phyloP scores from a whole-genome alignment of 2,797 vertebrate genomes.

The Oreortyx pictus region DNA sequence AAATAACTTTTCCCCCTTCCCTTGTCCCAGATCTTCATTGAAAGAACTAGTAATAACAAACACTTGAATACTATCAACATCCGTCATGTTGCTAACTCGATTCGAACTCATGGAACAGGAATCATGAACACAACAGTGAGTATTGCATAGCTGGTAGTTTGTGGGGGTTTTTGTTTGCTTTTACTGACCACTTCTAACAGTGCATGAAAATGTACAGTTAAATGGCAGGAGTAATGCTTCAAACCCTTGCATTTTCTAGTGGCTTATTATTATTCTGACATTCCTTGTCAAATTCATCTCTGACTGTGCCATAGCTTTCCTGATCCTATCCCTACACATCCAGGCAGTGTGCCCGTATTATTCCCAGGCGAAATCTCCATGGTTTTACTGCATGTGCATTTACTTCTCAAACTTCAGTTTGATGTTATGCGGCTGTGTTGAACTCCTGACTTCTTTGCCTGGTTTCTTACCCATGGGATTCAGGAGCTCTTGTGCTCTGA shows the following conservation, averaged over 20 bases:
- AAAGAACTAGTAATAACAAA: conserved; percentile 98
- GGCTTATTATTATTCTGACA: background rate
- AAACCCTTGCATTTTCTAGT: background rate
- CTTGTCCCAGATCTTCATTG: conserved; percentile 91
- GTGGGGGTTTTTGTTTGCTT: background rate
- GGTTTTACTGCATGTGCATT: background rate
- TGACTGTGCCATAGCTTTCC: background rate
- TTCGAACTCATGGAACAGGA: conserved; percentile 97
- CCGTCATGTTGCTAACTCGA: conserved; percentile 97
- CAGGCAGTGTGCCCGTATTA: background rate
- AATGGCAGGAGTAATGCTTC: background rate
- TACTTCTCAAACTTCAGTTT: background rate
- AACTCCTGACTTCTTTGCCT: background rate
- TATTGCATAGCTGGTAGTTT: background rate
- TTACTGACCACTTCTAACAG: background rate
- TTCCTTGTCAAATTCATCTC: background rate
- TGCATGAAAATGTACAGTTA: background rate
- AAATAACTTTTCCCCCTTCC: background rate
- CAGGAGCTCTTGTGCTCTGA: background rate
- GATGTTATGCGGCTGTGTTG: background rate
- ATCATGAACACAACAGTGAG: conserved; percentile 99
- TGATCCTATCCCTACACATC: background rate
- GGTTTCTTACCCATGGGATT: background rate
- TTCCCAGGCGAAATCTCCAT: background rate
- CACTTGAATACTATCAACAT: conserved; percentile 99